Percentiles rank a stretch among this genome's conserved stretches.
Conservation (phyloP, 2,113 vertebrate species). For the Pandion haliaetus region DNA sequence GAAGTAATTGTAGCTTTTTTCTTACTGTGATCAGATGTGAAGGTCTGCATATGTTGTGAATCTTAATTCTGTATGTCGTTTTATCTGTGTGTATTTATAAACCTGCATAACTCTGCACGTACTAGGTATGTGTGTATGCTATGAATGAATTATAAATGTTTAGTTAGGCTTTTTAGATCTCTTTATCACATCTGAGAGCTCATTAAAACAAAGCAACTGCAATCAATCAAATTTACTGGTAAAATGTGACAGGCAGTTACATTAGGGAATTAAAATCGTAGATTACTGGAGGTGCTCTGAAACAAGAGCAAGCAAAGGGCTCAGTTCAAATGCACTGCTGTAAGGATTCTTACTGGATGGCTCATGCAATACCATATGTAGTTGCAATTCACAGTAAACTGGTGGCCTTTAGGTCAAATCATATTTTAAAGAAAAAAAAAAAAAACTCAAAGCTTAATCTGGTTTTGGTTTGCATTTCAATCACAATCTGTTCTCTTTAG, state of each 20-base stretch:
- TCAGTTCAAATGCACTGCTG: accelerated
- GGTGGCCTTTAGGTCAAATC: neutral
- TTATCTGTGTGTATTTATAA: neutral
- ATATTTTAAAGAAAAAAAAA: neutral
- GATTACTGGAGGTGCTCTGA: neutral
- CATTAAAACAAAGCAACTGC: neutral
- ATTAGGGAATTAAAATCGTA: neutral
- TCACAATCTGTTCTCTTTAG: neutral
- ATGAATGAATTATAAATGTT: neutral
- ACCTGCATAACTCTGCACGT: accelerated
- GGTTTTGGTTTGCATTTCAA: neutral
- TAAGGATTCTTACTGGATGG: neutral
- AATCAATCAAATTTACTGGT: neutral
- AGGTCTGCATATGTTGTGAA: neutral
- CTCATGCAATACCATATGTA: neutral
- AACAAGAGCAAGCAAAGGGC: neutral
- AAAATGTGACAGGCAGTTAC: neutral
- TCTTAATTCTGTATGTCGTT: neutral
- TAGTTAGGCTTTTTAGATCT: neutral
- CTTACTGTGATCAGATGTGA: neutral
- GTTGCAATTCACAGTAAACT: neutral
- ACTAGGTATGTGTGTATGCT: neutral
- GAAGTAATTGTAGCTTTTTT: neutral
- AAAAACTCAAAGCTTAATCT: neutral
- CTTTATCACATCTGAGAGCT: neutral